Evolutionary conservation across 2,797 vertebrate genomes (phyloP).

Genomic region (Aythya fuligula): DNA sequence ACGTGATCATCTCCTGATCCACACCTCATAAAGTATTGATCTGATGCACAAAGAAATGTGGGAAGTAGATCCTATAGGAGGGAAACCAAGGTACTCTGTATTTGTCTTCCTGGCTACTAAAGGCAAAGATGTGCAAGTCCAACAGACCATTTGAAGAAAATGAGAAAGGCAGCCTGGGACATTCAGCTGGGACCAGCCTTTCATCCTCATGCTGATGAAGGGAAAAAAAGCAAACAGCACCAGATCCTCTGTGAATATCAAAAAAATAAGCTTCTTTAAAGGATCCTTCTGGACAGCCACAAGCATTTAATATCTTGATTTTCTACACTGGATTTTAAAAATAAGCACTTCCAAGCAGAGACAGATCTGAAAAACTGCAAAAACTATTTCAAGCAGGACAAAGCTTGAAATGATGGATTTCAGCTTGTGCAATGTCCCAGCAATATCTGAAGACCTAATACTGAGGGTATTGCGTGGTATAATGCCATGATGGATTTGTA

Average conservation of each 20-base stretch:
- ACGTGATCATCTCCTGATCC: not conserved
- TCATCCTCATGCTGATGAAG: not conserved
- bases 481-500: constrained; percentile 5
- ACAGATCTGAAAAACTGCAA: constrained; percentile 31
- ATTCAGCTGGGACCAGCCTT: not conserved
- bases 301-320: constrained; percentile 21
- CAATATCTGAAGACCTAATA: constrained; percentile 6
- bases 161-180: not conserved
- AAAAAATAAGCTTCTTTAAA: constrained; percentile 26
- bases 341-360: constrained; percentile 27
- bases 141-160: not conserved
- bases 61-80: not conserved
- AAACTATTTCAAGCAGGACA: constrained; percentile 35
- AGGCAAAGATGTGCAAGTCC: not conserved
- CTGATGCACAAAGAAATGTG: not conserved
- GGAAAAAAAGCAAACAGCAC: not conserved
- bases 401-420: constrained; percentile 17
- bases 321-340: constrained; percentile 46
- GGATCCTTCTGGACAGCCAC: constrained; percentile 16
- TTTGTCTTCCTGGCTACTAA: not conserved
- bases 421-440: not conserved
- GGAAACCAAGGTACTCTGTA: not conserved
- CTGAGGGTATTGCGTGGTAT: constrained; percentile 21
- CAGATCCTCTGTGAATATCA: not conserved
- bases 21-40: not conserved